Percentiles rank a stretch among this genome's conserved stretches.
phyloP scores from a whole-genome alignment of 2,797 vertebrate species.

The Poecile montanus region DNA sequence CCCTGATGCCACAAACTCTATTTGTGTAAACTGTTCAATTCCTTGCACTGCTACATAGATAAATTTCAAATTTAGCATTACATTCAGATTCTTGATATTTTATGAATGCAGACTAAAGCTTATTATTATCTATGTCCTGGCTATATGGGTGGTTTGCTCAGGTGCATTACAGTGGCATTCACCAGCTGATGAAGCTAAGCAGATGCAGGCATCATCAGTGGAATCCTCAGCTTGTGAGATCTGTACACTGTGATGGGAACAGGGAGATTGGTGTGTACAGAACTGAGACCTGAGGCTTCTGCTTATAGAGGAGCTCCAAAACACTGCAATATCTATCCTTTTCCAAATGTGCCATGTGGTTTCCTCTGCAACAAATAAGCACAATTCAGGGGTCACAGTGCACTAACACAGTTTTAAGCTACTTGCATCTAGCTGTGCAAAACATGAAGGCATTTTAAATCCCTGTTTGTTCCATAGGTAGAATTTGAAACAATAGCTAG shows the following conservation, averaged over 20 bases:
- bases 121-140: conserved; percentile 51
- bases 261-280: background rate
- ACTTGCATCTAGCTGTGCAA: background rate
- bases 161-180: conserved; percentile 47
- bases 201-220: conserved; percentile 62
- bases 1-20: background rate
- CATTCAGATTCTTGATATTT: conserved; percentile 54
- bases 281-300: background rate
- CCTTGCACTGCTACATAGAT: background rate
- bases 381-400: background rate
- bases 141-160: conserved; percentile 62
- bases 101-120: conserved; percentile 50
- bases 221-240: conserved; percentile 60
- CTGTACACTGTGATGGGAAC: background rate
- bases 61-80: conserved; percentile 44
- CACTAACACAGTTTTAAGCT: background rate
- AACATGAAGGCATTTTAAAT: background rate
- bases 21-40: conserved; percentile 43
- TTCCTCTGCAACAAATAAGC: background rate
- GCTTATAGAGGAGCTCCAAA: background rate
- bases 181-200: conserved; percentile 68
- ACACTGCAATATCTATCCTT: background rate
- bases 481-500: conserved; percentile 41
- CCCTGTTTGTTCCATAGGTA: background rate
- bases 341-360: background rate